These are phyloP conservation scores for Steinernema carpocapsae DNA, from an alignment of 2,888 invertebrate genomes.

Conservation along the genomic window DNA sequence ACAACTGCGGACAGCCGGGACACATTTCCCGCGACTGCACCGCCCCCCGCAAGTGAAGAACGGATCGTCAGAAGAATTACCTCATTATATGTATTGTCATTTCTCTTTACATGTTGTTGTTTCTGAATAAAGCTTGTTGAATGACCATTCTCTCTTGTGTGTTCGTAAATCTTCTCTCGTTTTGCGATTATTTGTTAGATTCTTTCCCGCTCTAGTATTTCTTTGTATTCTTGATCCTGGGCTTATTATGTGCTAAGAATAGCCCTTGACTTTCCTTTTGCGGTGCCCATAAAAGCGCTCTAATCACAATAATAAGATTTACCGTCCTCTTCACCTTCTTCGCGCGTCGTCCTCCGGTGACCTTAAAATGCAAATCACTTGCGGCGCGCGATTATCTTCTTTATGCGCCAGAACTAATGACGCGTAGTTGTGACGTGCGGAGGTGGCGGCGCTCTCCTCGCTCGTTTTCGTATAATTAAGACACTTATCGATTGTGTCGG, in stretches of 20 bases:
- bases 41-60: background rate
- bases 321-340: slow-evolving; percentile 28
- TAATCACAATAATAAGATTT: slow-evolving; percentile 26
- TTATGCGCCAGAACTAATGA: background rate
- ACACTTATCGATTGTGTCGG: slow-evolving; percentile 35
- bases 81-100: no score
- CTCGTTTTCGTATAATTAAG: slow-evolving; percentile 34
- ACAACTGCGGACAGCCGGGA: background rate
- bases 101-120: no score
- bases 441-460: background rate
- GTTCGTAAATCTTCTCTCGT: no score
- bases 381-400: slow-evolving; percentile 22
- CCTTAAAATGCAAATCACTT: slow-evolving; percentile 35
- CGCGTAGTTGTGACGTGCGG: slow-evolving; percentile 12
- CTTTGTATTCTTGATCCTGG: no score
- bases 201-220: no score
- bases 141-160: no score
- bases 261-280: no score
- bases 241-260: no score
- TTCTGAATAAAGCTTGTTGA: no score
- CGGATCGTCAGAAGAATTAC: no score
- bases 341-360: slow-evolving; percentile 4
- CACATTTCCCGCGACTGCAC: background rate
- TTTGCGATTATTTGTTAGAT: no score
- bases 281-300: background rate